Evolutionary conservation across 2,113 vertebrate genomes (phyloP), one percentile per base, ranked within the genome.

Genomic region (Gymnobelideus leadbeateri): DNA sequence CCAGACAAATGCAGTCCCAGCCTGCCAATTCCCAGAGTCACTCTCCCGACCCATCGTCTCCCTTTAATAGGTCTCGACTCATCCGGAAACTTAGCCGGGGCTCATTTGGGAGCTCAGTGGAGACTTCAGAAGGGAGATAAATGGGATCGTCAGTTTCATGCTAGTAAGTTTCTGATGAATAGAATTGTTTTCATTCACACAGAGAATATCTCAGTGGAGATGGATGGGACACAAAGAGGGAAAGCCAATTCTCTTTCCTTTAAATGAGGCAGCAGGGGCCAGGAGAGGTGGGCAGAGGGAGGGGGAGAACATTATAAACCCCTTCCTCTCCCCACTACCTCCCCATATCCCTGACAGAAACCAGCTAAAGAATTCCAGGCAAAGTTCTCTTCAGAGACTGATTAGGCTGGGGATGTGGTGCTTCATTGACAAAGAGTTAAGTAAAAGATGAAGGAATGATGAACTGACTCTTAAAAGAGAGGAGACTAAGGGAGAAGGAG

Each of bases 111-210:
- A 84, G 94, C 91, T 92, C 93, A 31, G 28, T 0, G 12, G 68
- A 95, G 46, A 53, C 93, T 51, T 61, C 55, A 25, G 24, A 92
- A 89, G 77, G 91, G 50, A 97, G 93, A 93, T 0, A 54, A 96
- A 96, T n/a, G 94, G 43, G 55, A 96, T 47, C 31, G 61, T 61
- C 93, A 0, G 43, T 46, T 91, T 95, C 31, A 7, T 84, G 94
- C n/a, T 92, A 91, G 95, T 92, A 92, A 93, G 92, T 68, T 95
- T 95, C 89, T 94, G 94, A 92, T 89, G 84, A 91, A 96, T 54
- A 51, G 94, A 96, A 96, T 93, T 37, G 92, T 94, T 55, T 96
- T 95, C 0, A 28, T 8, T 95, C 14, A 3, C 28, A 0, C 2
- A 52, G 51, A 49, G 96, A 53, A 95, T 96, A 97, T 95, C 28